phyloP scores from a whole-genome alignment of 2,797 vertebrate genomes.

The Chaenodraco wilsoni region DNA sequence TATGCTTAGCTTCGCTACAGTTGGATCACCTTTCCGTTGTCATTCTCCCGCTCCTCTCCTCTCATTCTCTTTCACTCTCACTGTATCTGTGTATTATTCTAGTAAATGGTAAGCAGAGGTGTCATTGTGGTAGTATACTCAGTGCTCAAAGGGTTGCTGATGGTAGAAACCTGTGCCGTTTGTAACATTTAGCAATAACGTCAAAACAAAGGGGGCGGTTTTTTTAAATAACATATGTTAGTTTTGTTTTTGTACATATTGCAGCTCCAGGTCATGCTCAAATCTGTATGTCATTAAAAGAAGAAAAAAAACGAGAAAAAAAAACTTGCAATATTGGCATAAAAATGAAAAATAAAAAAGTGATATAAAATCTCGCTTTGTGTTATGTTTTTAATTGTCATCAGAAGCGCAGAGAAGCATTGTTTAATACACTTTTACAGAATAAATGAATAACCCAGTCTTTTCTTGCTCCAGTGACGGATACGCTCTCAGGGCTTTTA shows the following conservation, averaged over 20 bases:
- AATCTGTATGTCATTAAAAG: constrained; percentile 92
- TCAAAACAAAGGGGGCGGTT: constrained; percentile 90
- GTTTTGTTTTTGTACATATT: constrained; percentile 94
- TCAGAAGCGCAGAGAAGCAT: background rate
- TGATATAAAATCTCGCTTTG: constrained; percentile 84
- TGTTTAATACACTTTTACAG: background rate
- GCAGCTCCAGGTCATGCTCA: constrained; percentile 90
- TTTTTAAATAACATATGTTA: constrained; percentile 80
- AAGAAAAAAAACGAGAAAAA: constrained; percentile 73
- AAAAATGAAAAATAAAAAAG: constrained; percentile 92
- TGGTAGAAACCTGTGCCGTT: constrained; percentile 94
- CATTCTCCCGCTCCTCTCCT: background rate
- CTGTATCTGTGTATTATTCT: constrained; percentile 83
- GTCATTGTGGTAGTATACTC: constrained; percentile 87
- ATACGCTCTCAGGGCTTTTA: constrained; percentile 3
- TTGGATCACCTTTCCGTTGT: constrained; percentile 35
- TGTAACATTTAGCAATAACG: constrained; percentile 99
- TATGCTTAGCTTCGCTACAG: constrained; percentile 67
- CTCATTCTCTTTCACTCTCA: constrained; percentile 62
- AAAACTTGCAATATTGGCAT: constrained; percentile 91
- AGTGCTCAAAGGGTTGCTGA: constrained; percentile 91
- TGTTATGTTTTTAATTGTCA: constrained; percentile 55
- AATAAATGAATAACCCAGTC: constrained; percentile 3
- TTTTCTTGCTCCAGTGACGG: background rate
- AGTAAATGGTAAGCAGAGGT: constrained; percentile 84